A percentile compares a stretch with the other conserved stretches of the same genome.
These are phyloP conservation scores for Dysdera silvatica DNA, from an alignment of 1,140 invertebrate genomes.

Conservation along the genomic window DNA sequence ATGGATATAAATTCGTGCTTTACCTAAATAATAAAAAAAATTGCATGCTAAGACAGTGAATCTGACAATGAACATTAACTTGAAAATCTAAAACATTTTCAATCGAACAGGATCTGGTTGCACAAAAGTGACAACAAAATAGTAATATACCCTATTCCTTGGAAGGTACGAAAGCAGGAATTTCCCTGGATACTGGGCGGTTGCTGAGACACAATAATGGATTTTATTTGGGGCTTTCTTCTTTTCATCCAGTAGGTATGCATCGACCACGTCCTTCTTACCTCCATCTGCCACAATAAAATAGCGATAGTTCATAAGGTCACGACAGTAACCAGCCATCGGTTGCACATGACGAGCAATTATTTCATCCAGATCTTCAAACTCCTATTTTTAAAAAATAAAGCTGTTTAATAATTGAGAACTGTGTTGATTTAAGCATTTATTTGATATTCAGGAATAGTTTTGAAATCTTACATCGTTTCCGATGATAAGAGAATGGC, in stretches of 20 bases:
- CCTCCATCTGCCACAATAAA: constrained; percentile 36
- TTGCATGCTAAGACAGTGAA: not conserved
- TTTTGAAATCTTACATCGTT: constrained; percentile 31
- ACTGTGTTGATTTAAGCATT: too few species aligned
- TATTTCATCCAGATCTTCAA: constrained; percentile 98
- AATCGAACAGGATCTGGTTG: too few species aligned
- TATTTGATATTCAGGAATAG: too few species aligned
- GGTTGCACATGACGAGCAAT: constrained; percentile 91
- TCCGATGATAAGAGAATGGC: constrained; percentile 77
- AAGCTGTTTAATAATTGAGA: too few species aligned
- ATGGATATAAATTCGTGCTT: constrained; percentile 88
- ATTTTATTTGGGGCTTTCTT: constrained; percentile 76
- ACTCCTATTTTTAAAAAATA: too few species aligned
- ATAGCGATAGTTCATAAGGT: constrained; percentile 76
- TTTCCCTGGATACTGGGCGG: constrained; percentile 84
- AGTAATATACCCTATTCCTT: constrained; percentile 53
- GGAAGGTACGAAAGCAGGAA: constrained; percentile 92
- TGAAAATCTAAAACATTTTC: too few species aligned
- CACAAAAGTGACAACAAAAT: too few species aligned
- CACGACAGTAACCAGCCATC: constrained; percentile 85
- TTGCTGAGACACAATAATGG: constrained; percentile 79
- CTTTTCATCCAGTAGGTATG: constrained; percentile 75
- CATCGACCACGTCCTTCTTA: constrained; percentile 70
- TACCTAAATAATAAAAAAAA: constrained; percentile 42
- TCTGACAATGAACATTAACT: not conserved